phyloP scores from a whole-genome alignment of 2,113 vertebrate species.

The Gavia stellata region DNA sequence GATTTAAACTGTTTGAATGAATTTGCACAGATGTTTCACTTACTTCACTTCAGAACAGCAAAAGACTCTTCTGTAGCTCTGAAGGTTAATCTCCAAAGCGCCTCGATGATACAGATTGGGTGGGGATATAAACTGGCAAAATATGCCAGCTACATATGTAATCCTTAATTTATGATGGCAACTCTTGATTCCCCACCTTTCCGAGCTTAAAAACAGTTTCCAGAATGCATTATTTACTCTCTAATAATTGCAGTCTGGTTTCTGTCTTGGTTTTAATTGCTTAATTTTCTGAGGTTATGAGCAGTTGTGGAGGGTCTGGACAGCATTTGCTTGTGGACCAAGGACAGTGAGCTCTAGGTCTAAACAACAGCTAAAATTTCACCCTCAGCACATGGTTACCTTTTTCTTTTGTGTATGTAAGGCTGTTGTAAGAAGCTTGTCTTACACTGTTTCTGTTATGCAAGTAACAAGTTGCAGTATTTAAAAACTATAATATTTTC shows the following conservation, averaged over 20 bases:
- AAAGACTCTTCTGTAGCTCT: fast-evolving
- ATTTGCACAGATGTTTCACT: not conserved
- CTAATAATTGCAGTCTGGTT: not conserved
- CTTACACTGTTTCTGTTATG: fast-evolving
- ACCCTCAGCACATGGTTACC: not conserved
- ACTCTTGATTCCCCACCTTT: not conserved
- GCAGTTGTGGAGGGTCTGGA: not conserved
- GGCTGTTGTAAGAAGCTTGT: not conserved
- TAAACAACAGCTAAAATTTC: not conserved
- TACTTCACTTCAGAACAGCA: not conserved
- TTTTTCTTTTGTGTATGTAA: too few species aligned
- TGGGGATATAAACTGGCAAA: not conserved
- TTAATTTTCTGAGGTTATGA: not conserved
- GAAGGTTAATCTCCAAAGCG: not conserved
- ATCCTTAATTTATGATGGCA: not conserved
- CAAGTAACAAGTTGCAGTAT: fast-evolving
- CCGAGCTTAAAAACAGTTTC: not conserved
- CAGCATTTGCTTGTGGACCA: not conserved
- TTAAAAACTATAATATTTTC: not conserved
- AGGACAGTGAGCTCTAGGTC: not conserved
- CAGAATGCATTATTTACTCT: not conserved
- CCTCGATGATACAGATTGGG: not conserved
- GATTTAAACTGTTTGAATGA: not conserved
- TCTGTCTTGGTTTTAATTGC: not conserved
- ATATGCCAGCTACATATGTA: not conserved